phyloP scores from a whole-genome alignment of 92 coral and sea anemone genomes.

The Siderastrea radians region DNA sequence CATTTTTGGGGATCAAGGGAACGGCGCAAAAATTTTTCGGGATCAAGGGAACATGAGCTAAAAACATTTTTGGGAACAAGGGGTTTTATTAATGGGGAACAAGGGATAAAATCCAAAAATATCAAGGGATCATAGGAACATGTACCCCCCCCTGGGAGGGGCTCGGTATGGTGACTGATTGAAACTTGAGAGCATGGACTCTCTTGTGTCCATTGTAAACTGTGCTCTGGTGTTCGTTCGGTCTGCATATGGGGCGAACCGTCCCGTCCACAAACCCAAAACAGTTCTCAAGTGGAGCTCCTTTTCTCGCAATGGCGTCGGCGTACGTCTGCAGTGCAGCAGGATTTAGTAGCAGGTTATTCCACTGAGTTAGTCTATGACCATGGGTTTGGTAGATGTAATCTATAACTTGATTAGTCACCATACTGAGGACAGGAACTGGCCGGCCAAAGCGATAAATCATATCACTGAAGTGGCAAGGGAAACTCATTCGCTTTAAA shows the following conservation, averaged over 20 bases:
- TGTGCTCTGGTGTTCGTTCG: no score
- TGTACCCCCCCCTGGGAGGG: no score
- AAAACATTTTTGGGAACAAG: no score
- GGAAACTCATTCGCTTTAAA: conserved; percentile 58
- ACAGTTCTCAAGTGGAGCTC: conserved; percentile 55
- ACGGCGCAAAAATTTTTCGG: conserved; percentile 51
- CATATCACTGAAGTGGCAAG: conserved; percentile 64
- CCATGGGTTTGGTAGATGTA: conserved; percentile 49
- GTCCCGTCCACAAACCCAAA: conserved; percentile 8
- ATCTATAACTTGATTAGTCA: conserved; percentile 25
- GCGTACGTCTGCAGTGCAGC: conserved; percentile 58
- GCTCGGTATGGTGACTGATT: no score
- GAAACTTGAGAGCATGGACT: no score
- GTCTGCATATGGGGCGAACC: no score
- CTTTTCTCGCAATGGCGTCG: conserved; percentile 43
- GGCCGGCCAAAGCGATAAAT: conserved; percentile 65
- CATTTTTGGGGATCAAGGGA: conserved; percentile 50
- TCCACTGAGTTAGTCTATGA: conserved; percentile 56
- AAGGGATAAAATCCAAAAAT: no score
- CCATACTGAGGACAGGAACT: conserved; percentile 57
- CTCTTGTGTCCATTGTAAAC: no score
- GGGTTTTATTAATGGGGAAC: no score
- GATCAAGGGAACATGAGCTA: conserved; percentile 55
- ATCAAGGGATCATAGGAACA: no score
- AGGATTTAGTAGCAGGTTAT: conserved; percentile 38